Conservation (phyloP, 2,888 invertebrate genomes). For the Papilio demoleus region DNA sequence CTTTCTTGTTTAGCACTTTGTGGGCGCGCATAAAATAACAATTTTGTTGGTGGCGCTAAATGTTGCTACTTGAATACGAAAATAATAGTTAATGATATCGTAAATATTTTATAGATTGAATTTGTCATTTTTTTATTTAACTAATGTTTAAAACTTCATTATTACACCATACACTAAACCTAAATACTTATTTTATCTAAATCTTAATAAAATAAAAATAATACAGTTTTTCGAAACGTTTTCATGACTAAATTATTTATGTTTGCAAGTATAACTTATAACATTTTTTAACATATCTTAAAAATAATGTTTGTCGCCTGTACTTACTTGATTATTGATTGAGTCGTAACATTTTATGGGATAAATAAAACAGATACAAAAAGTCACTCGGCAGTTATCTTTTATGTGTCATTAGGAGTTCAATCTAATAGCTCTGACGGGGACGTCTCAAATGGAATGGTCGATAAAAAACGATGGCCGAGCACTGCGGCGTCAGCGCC, state of each 20-base stretch:
- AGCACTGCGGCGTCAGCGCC: constrained; percentile 56
- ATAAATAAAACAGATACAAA: constrained; percentile 26
- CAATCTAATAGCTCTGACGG: constrained; percentile 34
- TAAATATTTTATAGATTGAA: neutral
- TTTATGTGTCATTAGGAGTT: constrained; percentile 28
- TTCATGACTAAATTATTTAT: neutral
- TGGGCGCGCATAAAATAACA: constrained; percentile 29
- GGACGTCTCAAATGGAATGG: constrained; percentile 44
- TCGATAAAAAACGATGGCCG: constrained; percentile 59
- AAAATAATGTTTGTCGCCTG: neutral
- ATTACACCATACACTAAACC: neutral
- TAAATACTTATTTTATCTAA: neutral
- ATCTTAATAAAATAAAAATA: neutral
- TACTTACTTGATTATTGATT: constrained; percentile 1
- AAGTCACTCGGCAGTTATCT: constrained; percentile 20
- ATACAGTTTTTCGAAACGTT: neutral
- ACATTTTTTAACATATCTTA: too few relatives aligned
- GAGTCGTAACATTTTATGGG: constrained; percentile 11
- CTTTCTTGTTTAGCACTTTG: constrained; percentile 44
- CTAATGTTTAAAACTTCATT: neutral
- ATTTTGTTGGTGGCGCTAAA: constrained; percentile 30
- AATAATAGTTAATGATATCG: neutral
- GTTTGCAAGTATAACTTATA: too few relatives aligned
- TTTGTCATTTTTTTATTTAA: neutral
- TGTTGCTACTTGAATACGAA: constrained; percentile 1